Percentiles rank a stretch among this genome's conserved stretches.
These are phyloP conservation scores for Chaenodraco wilsoni DNA, from an alignment of 2,797 vertebrate genomes.

Conservation along the genomic window DNA sequence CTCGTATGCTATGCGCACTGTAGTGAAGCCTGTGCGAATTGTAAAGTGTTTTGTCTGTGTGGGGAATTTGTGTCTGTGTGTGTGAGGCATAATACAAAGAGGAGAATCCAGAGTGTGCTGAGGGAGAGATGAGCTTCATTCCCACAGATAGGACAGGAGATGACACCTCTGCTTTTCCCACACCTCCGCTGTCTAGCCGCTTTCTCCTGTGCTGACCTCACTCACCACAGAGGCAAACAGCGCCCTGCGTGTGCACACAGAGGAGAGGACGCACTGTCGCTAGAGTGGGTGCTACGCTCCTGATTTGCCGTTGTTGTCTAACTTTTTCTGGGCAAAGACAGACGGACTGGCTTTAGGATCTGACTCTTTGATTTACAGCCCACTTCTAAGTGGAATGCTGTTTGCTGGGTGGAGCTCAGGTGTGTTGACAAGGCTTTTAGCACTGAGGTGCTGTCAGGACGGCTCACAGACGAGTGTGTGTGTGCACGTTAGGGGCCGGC, in stretches of 20 bases:
- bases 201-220: conserved; percentile 60
- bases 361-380: conserved; percentile 68
- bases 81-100: conserved; percentile 52
- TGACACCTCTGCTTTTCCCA: conserved; percentile 79
- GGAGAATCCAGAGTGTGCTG: conserved; percentile 50
- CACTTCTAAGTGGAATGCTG: conserved; percentile 71
- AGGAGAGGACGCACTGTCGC: conserved; percentile 39
- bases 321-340: conserved; percentile 28
- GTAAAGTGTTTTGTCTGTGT: conserved; percentile 46
- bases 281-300: conserved; percentile 17
- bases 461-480: conserved; percentile 69
- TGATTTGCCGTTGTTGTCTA: conserved; percentile 19
- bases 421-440: conserved; percentile 83
- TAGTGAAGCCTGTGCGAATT: conserved; percentile 24
- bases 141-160: conserved; percentile 66
- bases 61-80: conserved; percentile 2
- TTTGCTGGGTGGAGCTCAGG: conserved; percentile 79
- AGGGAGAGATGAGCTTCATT: conserved; percentile 57
- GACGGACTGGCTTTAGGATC: conserved; percentile 30
- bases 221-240: conserved; percentile 60
- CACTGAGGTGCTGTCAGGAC: conserved; percentile 71
- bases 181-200: conserved; percentile 68
- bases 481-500: conserved; percentile 55
- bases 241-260: conserved; percentile 43
- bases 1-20: conserved; percentile 34